Evolutionary conservation across 2,113 vertebrate species (phyloP).

Genomic region (Corythornis madagascariensis): DNA sequence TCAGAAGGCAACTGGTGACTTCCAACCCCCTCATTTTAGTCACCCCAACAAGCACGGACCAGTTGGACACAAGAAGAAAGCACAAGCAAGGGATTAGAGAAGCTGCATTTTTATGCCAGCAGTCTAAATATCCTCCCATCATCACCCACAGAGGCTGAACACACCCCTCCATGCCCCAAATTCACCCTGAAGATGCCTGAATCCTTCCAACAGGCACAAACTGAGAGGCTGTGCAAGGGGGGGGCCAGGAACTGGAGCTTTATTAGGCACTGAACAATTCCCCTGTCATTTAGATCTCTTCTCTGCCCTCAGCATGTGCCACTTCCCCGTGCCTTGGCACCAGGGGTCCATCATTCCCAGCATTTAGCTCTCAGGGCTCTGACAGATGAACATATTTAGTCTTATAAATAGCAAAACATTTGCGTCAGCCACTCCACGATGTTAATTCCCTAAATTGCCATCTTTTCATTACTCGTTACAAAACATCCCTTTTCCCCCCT

Average conservation of each 20-base stretch:
- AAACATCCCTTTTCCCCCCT: not conserved
- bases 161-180: not conserved
- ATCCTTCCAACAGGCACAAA: not conserved
- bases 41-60: not conserved
- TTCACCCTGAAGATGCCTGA: not conserved
- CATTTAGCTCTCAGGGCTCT: not conserved
- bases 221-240: not conserved
- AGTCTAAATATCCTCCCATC: not conserved
- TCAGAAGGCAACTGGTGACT: not conserved
- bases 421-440: constrained; percentile 32
- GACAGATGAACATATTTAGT: constrained; percentile 24
- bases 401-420: constrained; percentile 63
- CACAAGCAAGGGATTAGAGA: not conserved
- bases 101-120: not conserved
- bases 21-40: not conserved
- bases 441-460: constrained; percentile 45
- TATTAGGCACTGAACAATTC: not conserved
- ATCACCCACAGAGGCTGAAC: not conserved
- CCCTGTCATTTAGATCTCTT: not conserved
- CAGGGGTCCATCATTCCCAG: constrained; percentile 20
- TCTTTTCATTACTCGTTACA: constrained; percentile 47
- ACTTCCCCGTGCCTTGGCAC: not conserved
- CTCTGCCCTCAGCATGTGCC: not conserved
- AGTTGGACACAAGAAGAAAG: not conserved
- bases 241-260: not conserved